phyloP scores from a whole-genome alignment of 1,140 invertebrate species.

The Laupala kohalensis region DNA sequence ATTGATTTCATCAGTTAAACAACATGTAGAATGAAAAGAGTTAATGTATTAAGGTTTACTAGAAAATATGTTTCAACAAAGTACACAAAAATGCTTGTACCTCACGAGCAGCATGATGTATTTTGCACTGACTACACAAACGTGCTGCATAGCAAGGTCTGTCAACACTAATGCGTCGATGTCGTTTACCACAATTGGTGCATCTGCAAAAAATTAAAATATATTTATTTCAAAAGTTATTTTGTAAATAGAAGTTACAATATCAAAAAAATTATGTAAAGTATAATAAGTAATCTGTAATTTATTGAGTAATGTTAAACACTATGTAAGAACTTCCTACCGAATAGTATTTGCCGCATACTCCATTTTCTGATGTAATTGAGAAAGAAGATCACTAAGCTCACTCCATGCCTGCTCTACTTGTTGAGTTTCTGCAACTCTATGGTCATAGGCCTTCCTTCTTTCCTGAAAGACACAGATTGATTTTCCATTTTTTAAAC shows the following conservation, averaged over 20 bases:
- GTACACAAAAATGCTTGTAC: slow-evolving; percentile 29
- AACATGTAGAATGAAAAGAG: too few relatives aligned
- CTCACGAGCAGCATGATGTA: slow-evolving; percentile 81
- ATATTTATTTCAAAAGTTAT: too few relatives aligned
- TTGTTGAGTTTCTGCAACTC: slow-evolving; percentile 57
- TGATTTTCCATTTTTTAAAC: too few relatives aligned
- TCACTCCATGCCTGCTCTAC: slow-evolving; percentile 74
- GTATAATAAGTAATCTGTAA: too few relatives aligned
- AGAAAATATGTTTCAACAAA: background rate
- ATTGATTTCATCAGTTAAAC: too few relatives aligned
- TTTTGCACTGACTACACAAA: slow-evolving; percentile 79
- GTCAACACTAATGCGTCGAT: slow-evolving; percentile 69
- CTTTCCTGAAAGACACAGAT: slow-evolving; percentile 67
- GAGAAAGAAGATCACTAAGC: slow-evolving; percentile 63
- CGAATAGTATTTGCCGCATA: slow-evolving; percentile 80
- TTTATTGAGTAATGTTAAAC: background rate
- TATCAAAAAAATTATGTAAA: background rate
- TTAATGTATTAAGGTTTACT: too few relatives aligned
- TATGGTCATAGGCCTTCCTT: slow-evolving; percentile 57
- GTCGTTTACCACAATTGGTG: slow-evolving; percentile 80
- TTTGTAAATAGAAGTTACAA: too few relatives aligned
- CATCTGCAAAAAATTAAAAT: slow-evolving; percentile 35
- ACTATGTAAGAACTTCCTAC: too few relatives aligned
- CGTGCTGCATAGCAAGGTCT: slow-evolving; percentile 79
- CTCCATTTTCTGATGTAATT: slow-evolving; percentile 85